A percentile compares a stretch with the other conserved stretches of the same genome.
These are phyloP conservation scores for Engystomops pustulosus DNA, from an alignment of 2,113 vertebrate genomes.

Conservation along the genomic window DNA sequence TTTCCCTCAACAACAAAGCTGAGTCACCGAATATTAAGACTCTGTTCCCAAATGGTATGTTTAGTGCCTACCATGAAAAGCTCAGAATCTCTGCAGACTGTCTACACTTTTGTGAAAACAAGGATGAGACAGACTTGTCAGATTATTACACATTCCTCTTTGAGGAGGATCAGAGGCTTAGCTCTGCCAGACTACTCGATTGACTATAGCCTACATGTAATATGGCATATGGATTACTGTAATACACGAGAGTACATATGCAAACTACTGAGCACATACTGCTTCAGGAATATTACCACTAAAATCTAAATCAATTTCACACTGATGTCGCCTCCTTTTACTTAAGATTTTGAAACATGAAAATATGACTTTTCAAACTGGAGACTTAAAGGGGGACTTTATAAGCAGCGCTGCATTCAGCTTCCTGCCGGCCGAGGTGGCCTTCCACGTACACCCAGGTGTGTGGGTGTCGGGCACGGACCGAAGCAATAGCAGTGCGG, in stretches of 20 bases:
- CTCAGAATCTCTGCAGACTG: not conserved
- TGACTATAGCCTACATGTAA: not conserved
- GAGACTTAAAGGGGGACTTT: not conserved
- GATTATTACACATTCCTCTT: conserved; percentile 16
- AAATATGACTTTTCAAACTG: not conserved
- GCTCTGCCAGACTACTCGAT: not conserved
- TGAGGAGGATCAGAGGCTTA: conserved; percentile 27
- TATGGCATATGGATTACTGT: conserved; percentile 1
- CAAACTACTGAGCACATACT: not conserved
- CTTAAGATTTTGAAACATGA: not conserved
- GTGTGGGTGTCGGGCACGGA: no score
- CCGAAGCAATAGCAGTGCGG: no score
- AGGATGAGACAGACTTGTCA: conserved; percentile 23
- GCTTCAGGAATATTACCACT: not conserved
- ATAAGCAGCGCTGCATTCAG: no score
- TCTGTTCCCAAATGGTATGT: not conserved
- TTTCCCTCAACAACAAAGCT: not conserved
- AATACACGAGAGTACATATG: conserved; percentile 12
- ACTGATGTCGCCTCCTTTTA: not conserved
- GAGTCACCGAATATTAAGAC: not conserved
- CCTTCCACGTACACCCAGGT: no score
- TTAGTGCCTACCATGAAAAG: not conserved
- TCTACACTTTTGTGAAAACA: not conserved
- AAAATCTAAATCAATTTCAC: not conserved
- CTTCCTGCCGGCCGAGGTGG: no score